Conservation (phyloP, 2,113 vertebrate species). For the Dermatemys mawii region DNA sequence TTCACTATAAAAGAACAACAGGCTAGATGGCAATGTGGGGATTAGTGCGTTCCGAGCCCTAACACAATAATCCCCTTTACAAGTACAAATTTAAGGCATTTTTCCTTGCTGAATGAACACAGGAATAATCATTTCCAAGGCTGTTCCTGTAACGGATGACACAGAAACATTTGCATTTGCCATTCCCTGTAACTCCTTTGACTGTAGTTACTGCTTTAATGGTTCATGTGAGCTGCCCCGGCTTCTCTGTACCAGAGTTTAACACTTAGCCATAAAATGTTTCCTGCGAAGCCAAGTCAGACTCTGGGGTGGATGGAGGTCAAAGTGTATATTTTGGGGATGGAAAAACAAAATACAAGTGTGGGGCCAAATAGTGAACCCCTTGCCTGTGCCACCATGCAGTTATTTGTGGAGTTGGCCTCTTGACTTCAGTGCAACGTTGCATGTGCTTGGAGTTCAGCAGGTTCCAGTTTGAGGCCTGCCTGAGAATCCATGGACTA, state of each 20-base stretch:
- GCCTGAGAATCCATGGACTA: not conserved
- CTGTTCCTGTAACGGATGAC: not conserved
- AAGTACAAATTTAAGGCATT: not conserved
- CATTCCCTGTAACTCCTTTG: not conserved
- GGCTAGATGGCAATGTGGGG: constrained; percentile 3
- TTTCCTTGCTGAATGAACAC: not conserved
- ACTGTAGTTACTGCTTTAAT: not conserved
- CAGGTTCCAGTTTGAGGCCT: not conserved
- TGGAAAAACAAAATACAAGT: not conserved
- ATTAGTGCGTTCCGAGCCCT: not conserved
- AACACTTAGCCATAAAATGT: not conserved
- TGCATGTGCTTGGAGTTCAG: not conserved
- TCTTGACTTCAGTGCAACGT: not conserved
- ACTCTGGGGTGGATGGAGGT: not conserved
- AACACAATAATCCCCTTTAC: not conserved
- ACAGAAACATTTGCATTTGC: not conserved
- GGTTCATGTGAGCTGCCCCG: not conserved
- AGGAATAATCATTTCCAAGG: not conserved
- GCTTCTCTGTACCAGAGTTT: not conserved
- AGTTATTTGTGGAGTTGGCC: not conserved
- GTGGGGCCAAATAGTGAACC: not conserved
- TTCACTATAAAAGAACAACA: constrained; percentile 21
- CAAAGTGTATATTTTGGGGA: not conserved
- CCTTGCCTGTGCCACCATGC: not conserved
- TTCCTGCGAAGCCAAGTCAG: not conserved